Base-by-base conservation (phyloP, 2,113 vertebrate genomes). In the Alectura lathami region DNA sequence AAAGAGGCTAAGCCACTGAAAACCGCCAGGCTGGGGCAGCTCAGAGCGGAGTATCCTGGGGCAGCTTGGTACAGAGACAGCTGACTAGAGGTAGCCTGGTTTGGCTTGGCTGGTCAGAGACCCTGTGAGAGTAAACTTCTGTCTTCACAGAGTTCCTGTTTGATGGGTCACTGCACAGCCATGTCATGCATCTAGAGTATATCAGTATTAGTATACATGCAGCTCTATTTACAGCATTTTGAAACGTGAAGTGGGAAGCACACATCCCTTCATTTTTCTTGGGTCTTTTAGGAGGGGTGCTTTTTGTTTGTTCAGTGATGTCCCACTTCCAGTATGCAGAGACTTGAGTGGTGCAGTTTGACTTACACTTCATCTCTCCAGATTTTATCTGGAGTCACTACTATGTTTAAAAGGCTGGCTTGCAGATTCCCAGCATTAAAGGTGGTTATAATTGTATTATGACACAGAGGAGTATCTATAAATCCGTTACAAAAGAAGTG, bases 181-280 rank as follows among this genome's bases (percentile, higher is more conserved):
- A 3, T 0, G 0, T 9, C 11, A 43, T 43, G 42, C 42, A 43
- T 43, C 11, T 15, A 30, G 48, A 29, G 15, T 6, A 14, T 20
- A 36, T 51, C 38, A 30, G 26, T 45, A 48, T 74, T 45, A 48
- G 4, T n/a, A 3, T 45, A 29, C 15, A 8, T 17, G 36, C 30
- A 34, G 20, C 16, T 56, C 23, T 30, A n/a, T 11, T 24, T 60
- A 26, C 3, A 69, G 21, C 23, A 9, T 57, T 83, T 83, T 73
- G 27, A 40, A 27, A 78, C 57, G 9, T 17, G 11, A 21, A 11
- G 17, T 24, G 42, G 45, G 42, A 43, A 29, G 26, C 4, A 9
- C 17, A 7, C 17, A 16, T 60, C 30, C 23, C 54, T 83, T 32
- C 13, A 11, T 13, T 78, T 86, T 77, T 18, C 34, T 22, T 22